Percentiles rank a stretch among this genome's conserved stretches.
phyloP scores from a whole-genome alignment of 2,113 vertebrate genomes.

The Polyodon spathula region DNA sequence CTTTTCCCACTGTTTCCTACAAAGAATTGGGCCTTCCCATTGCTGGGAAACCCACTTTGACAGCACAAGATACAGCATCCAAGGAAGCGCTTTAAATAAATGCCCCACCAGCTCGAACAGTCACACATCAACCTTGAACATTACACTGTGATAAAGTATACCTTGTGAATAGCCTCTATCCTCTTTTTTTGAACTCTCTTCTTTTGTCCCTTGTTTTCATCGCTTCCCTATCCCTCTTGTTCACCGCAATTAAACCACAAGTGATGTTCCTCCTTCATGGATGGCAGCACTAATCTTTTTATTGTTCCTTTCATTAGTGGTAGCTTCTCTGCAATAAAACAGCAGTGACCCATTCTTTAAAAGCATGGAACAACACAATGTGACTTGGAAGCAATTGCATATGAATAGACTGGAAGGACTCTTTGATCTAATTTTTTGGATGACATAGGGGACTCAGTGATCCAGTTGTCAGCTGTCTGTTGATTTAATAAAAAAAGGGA shows the following conservation, averaged over 20 bases:
- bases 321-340: slow-evolving; percentile 67
- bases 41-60: too few relatives aligned
- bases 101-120: neutral
- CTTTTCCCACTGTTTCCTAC: too few relatives aligned
- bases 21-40: too few relatives aligned
- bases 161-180: slow-evolving; percentile 33
- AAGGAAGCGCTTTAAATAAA: neutral
- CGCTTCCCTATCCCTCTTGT: slow-evolving; percentile 65
- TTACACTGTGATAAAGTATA: slow-evolving; percentile 39
- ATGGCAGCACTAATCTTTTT: slow-evolving; percentile 70
- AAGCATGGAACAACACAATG: slow-evolving; percentile 57
- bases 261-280: slow-evolving; percentile 67
- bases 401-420: slow-evolving; percentile 57
- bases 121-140: slow-evolving; percentile 30
- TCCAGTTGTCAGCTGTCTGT: slow-evolving; percentile 44
- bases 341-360: slow-evolving; percentile 65
- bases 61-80: neutral
- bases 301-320: slow-evolving; percentile 75
- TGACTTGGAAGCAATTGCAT: slow-evolving; percentile 66
- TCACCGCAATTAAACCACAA: slow-evolving; percentile 68
- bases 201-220: slow-evolving; percentile 64
- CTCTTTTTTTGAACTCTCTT: slow-evolving; percentile 39
- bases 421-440: slow-evolving; percentile 75
- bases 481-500: slow-evolving; percentile 20
- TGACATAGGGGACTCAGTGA: slow-evolving; percentile 43